Evolutionary conservation across 2,113 vertebrate genomes (phyloP).

Genomic region (Butastur rufipennis): DNA sequence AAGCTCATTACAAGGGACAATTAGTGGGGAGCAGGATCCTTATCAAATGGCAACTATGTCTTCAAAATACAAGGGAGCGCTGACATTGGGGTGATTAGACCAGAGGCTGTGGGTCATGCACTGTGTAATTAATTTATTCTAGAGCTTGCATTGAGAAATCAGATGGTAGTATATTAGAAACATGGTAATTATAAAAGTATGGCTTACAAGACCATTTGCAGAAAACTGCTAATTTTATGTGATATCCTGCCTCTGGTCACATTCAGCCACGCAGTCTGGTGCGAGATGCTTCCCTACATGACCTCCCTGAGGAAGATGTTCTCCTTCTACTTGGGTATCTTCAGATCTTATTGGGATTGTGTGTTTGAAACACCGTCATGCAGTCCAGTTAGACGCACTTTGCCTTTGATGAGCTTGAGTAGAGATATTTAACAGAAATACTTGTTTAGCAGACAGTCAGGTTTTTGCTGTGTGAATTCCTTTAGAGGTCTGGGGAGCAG

Average conservation of each 20-base stretch:
- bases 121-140: background rate
- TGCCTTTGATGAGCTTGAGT: background rate
- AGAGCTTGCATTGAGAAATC: background rate
- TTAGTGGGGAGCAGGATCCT: background rate
- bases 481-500: background rate
- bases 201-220: background rate
- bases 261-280: background rate
- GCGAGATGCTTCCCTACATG: background rate
- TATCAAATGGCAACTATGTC: background rate
- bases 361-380: fast-evolving
- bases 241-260: background rate
- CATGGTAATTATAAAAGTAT: background rate
- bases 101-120: background rate
- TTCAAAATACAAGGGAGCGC: background rate
- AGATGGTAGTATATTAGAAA: background rate
- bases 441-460: background rate
- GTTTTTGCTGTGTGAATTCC: background rate
- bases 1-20: background rate
- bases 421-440: background rate
- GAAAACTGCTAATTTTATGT: background rate
- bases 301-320: background rate
- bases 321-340: background rate
- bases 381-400: background rate
- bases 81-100: background rate
- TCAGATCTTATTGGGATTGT: background rate